Base-by-base conservation (phyloP, 2,888 invertebrate species). In the Heliconius hortense region DNA sequence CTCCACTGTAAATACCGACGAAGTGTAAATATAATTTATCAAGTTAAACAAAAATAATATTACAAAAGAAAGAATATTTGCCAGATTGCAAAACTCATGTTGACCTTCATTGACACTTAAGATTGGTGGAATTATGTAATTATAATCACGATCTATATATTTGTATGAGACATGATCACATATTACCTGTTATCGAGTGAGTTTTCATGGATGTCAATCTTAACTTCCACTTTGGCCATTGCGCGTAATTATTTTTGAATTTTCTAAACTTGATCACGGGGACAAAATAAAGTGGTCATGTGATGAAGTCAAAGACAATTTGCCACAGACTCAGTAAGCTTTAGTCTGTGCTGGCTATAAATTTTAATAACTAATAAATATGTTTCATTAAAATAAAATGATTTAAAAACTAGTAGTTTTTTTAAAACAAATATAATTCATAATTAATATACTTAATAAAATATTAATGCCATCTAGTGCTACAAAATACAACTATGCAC, bases 201-300 rank as follows among this genome's bases (percentile, higher is more conserved):
- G 88, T 92, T 91, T 86, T 95, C 95, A 85, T 95, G 90, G 83
- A 95, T 91, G 88, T 95, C 95, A 93, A 95, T 90, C 87, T 95
- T 95, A 93, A 95, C 94, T 88, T 89, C 86, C 79, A 91, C 89
- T 92, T 93, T 91, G 80, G 91, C 89, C 93, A 93, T 93, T 91
- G 89, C 90, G 88, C 88, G 88, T 88, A 91, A 94, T 93, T 94
- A 94, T 94, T 95, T 95, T 95, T 95, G 95, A 95, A 95, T 95
- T 95, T 95, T 91, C 94, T 93, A 94, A 90, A 95, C 93, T 94
- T 95, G 95, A 95, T 96, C 96, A 96, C 96, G 96, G 95, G 96
- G 95, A 95, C 96, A 96, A 95, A 95, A 90, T 94, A 94, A 91
- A 94, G 92, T 91, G 95, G 96, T 96, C 96, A 96, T 96, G 96